phyloP scores from a whole-genome alignment of 1,140 invertebrate species.

The Drosophila bocqueti region DNA sequence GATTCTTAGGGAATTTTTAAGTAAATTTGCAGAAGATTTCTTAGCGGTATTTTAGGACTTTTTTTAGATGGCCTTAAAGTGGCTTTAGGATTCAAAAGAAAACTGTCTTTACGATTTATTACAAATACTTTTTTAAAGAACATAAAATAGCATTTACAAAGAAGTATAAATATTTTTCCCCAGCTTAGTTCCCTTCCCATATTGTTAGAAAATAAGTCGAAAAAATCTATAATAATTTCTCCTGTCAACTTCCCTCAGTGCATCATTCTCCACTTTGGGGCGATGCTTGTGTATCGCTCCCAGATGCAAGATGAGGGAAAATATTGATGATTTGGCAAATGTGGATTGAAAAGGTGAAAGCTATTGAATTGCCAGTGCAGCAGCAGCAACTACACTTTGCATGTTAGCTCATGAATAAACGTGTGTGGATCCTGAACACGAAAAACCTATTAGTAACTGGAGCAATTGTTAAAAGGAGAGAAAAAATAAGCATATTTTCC shows the following conservation, averaged over 20 bases:
- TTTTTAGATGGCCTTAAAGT: too few species aligned
- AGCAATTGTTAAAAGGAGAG: conserved; percentile 23
- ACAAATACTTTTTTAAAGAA: too few species aligned
- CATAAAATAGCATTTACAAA: neutral
- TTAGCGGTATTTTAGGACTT: too few species aligned
- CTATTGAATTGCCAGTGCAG: conserved; percentile 71
- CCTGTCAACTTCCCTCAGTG: neutral
- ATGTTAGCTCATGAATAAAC: conserved; percentile 55
- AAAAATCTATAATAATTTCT: too few species aligned
- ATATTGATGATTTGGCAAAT: conserved; percentile 83
- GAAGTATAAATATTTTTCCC: neutral
- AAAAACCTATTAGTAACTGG: conserved; percentile 73
- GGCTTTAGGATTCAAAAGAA: neutral
- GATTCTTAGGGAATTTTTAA: too few species aligned
- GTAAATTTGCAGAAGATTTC: too few species aligned
- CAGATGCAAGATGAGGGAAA: conserved; percentile 56
- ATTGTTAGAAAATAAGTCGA: neutral
- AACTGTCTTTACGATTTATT: neutral
- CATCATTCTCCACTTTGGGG: conserved; percentile 9
- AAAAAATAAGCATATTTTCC: conserved; percentile 36
- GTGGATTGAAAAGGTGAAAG: conserved; percentile 68
- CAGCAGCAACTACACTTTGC: conserved; percentile 51
- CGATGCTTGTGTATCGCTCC: conserved; percentile 45
- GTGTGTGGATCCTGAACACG: conserved; percentile 34
- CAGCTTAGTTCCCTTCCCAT: neutral